Evolutionary conservation across 1,140 invertebrate species (phyloP), one percentile per base, ranked within the genome.

Genomic region (Aricia agestis): DNA sequence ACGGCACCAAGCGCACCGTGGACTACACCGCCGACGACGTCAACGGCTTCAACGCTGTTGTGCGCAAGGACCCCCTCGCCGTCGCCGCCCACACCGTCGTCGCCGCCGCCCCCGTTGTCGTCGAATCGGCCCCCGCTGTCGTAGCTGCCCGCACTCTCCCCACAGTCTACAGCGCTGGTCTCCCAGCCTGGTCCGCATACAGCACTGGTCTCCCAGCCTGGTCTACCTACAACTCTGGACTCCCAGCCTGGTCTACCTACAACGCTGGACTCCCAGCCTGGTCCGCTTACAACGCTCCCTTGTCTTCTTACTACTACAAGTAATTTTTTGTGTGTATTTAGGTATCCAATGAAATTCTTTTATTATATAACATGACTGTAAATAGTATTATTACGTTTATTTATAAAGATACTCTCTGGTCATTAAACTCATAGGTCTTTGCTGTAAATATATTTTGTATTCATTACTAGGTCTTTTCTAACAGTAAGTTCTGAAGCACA

Each of bases 171-270:
- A 17, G 25, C 25, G 3, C 25, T 25, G 25, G 25, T 25, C 25
- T 25, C 25, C 58, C 58, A 18, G n/a, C 17, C 58, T 18, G 9
- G 6, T 59, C 58, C 17, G 58, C 18, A 1, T 59, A 59, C 58
- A 59, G 18, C 59, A 5, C 59, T 63, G 59, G 59, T 45, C 41
- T 66, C 61, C 57, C 68, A 66, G 66, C 63, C 18, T 70, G 59
- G 68, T 58, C 66, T 17, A 58, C 70, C 45, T 71, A 71, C 52
- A 67, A 67, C 57, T 18, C 71, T 1, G 58, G 52, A 32, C 58
- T 61, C 59, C 59, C 59, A 31, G 59, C 59, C 19, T 25, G 17
- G 19, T 63, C 52, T 61, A 1, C 63, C 3, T 71, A 71, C 69
- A 31, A 45, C 31, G 25, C 70, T 1, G 66, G 59, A 32, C 70